Base-by-base conservation (phyloP, 2,888 invertebrate genomes). In the Melanostoma scalare region DNA sequence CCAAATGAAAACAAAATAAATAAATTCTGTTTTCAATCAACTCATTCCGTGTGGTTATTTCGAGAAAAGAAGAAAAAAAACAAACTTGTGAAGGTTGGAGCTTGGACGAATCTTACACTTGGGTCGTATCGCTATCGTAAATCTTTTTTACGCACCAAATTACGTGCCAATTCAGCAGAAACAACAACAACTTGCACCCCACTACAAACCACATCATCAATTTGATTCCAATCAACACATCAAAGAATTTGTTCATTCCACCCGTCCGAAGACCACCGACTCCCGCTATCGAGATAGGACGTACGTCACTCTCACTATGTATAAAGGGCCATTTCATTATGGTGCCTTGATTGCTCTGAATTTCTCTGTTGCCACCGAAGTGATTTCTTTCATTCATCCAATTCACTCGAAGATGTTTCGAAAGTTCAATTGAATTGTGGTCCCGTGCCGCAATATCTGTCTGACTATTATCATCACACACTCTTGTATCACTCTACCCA, bases 371-470 rank as follows among this genome's bases (percentile, higher is more conserved):
- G 46, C 10, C 61, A 5, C 44, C 36, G 30, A 72, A 77, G 73
- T 82, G 82, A 73, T 82, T 73, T 78, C 68, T 50, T 77, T 53
- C 71, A 55, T 67, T 80, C 58, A 30, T 61, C 44, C 30, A 20
- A n/a, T 3, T 20, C 20, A 20, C 20, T 61, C 31, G 73, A 80
- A 76, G 78, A 65, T 69, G 65, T 82, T 82, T 78, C 48, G 69
- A 78, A 78, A 78, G 67, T 82, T 82, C 78, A 82, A 82, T 82
- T 77, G 73, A 82, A 82, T 82, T 82, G 69, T 63, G 78, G 78
- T 78, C 78, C 81, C 78, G 78, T 82, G 78, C 82, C 78, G 78
- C 78, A 78, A 68, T 61, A 53, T 72, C 44, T 68, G 53, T 67
- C 81, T 58, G 20, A 68, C 58, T 76, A 63, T 63, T 48, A 48